Conservation (phyloP, 2,888 invertebrate species). For the Drosophila anomelani region DNA sequence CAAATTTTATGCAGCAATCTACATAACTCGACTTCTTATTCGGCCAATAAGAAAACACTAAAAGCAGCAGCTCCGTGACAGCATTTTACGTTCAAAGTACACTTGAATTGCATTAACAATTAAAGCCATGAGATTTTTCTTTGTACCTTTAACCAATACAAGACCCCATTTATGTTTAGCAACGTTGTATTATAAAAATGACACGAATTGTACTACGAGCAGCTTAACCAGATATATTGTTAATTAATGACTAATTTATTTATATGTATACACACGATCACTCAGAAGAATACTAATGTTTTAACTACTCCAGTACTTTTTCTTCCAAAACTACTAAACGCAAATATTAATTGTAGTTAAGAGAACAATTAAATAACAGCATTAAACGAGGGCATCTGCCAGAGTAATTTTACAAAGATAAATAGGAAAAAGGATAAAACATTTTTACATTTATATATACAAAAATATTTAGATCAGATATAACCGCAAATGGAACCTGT, state of each 20-base stretch:
- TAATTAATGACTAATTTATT: conserved; percentile 72
- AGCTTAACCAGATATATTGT: conserved; percentile 62
- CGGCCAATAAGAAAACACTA: conserved; percentile 46
- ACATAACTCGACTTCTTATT: conserved; percentile 59
- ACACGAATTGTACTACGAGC: conserved; percentile 62
- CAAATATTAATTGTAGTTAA: conserved; percentile 43
- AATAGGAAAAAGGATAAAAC: conserved; percentile 21
- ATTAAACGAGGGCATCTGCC: conserved; percentile 51
- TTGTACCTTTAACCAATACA: conserved; percentile 61
- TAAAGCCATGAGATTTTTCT: conserved; percentile 67
- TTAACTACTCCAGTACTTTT: conserved; percentile 52
- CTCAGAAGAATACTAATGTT: conserved; percentile 28
- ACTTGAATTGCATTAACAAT: conserved; percentile 14
- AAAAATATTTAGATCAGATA: conserved; percentile 23
- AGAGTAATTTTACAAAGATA: conserved; percentile 36
- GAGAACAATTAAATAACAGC: conserved; percentile 28
- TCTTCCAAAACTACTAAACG: conserved; percentile 56
- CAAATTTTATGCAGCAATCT: conserved; percentile 69
- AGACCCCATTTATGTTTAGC: conserved; percentile 51
- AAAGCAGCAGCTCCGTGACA: conserved; percentile 46
- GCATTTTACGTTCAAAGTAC: conserved; percentile 11
- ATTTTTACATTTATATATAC: conserved; percentile 63
- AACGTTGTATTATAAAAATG: conserved; percentile 48
- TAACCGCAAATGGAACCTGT: conserved; percentile 36
- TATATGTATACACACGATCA: conserved; percentile 31